Evolutionary conservation across 1,140 invertebrate genomes (phyloP), one percentile per base, ranked within the genome.

Genomic region (Cheumatopsyche charites): DNA sequence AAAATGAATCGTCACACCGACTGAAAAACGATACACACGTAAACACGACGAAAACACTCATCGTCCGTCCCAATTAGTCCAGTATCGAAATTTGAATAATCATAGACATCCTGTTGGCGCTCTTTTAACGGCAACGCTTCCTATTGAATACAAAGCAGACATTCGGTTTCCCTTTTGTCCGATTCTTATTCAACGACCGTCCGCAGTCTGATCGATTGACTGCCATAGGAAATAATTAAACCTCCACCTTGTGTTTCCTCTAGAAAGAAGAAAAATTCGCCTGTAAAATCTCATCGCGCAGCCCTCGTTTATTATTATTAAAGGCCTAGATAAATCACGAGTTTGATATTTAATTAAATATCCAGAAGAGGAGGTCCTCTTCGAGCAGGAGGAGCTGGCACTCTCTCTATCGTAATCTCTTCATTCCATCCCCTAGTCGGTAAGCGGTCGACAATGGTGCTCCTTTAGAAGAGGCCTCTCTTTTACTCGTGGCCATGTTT

Each of bases 261-360:
- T 12, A 45, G 43, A 45, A 42, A 7, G 13, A 42, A n/a, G n/a
- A n/a, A n/a, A n/a, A n/a, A n/a, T n/a, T n/a, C n/a, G n/a, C n/a
- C n/a, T n/a, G n/a, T n/a, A n/a, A n/a, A n/a, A n/a, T n/a, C n/a
- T n/a, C n/a, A n/a, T n/a, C n/a, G 47, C 55, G 55, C 9, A 19
- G 1, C 21, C n/a, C 63, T 66, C 63, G 25, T 62, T 26, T n/a
- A 15, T 25, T 45, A 43, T 62, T 62, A 66, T 72, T 43, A 72
- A 36, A 23, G 47, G 11, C 63, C 66, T 29, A 72, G 71, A 72
- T 72, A 68, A 72, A 72, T 72, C 71, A 72, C 65, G 15, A 68
- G 63, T 72, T 72, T 72, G 65, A 72, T 72, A 72, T 72, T 67
- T 72, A 72, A 72, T 72, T 72, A 72, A 67, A 72, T 72, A 72